Evolutionary conservation across 2,797 vertebrate genomes (phyloP).

Genomic region (Pristis pectinata): DNA sequence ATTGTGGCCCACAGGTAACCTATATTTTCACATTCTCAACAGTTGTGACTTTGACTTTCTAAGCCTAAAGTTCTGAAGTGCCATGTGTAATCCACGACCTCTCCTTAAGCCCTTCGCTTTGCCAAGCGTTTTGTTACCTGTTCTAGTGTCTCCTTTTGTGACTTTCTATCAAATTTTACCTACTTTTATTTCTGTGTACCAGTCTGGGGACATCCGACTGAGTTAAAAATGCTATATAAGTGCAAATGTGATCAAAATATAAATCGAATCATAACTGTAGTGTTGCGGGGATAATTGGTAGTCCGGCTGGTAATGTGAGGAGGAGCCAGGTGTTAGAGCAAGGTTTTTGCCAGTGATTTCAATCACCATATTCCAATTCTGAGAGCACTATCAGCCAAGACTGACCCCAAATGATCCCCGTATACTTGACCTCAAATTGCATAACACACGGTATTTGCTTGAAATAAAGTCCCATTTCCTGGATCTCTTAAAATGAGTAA

Average conservation of each 20-base stretch:
- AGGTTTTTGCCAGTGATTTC: not conserved
- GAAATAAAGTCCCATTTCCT: not conserved
- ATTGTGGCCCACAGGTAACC: not conserved
- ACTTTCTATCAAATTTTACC: not conserved
- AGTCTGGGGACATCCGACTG: not conserved
- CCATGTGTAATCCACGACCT: not conserved
- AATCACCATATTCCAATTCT: not conserved
- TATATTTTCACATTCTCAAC: not conserved
- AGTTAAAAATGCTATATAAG: not conserved
- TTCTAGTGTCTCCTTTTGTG: not conserved
- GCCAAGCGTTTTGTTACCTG: not conserved
- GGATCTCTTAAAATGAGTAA: not conserved
- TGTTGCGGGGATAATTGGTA: not conserved
- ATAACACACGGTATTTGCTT: not conserved
- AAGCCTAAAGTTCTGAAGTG: not conserved
- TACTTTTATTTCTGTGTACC: not conserved
- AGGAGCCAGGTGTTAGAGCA: not conserved
- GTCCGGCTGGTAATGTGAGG: not conserved
- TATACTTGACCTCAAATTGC: not conserved
- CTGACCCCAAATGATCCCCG: too few relatives aligned
- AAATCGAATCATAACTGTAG: not conserved
- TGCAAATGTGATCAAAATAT: not conserved
- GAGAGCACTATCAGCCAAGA: not conserved
- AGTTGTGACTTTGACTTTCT: not conserved
- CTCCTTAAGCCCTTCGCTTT: not conserved